Percentiles rank a stretch among this genome's conserved stretches.
Conservation (phyloP, 2,113 vertebrate genomes). For the Hippocampus comes region DNA sequence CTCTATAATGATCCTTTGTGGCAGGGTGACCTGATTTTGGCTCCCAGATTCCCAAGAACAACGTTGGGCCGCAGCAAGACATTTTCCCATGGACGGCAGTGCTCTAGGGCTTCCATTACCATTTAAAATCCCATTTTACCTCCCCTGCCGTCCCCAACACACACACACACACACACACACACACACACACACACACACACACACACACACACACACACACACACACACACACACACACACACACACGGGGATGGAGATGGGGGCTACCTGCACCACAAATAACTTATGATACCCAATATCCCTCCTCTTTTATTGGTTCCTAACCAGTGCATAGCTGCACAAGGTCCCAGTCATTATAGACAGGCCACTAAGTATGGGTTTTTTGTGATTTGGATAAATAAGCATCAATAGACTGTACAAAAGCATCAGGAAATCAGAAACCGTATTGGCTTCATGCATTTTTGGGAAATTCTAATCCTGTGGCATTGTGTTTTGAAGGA, state of each 20-base stretch:
- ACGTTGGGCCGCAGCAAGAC: conserved; percentile 63
- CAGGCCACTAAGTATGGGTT: conserved; percentile 68
- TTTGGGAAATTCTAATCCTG: conserved; percentile 40
- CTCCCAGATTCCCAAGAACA: conserved; percentile 51
- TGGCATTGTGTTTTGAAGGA: conserved; percentile 39
- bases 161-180: conserved; percentile 55
- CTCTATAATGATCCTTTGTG: conserved; percentile 69
- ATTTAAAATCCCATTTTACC: conserved; percentile 78
- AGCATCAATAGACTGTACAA: conserved; percentile 37
- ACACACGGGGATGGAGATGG: conserved; percentile 34
- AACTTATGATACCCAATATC: conserved; percentile 71
- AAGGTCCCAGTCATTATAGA: conserved; percentile 63
- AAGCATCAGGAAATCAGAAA: conserved; percentile 46
- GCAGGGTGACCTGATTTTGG: conserved; percentile 69
- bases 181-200: conserved; percentile 28
- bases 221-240: conserved; percentile 28
- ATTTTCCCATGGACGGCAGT: conserved; percentile 71
- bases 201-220: conserved; percentile 31
- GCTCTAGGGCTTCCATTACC: conserved; percentile 74
- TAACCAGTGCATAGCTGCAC: conserved; percentile 63
- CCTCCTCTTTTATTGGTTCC: conserved; percentile 59
- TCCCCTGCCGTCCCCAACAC: conserved; percentile 58
- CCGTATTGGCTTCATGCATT: conserved; percentile 38
- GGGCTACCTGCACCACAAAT: conserved; percentile 68
- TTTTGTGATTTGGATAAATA: conserved; percentile 63